Conservation (phyloP, 1,140 invertebrate species). For the Aphelenchoides fujianensis region DNA sequence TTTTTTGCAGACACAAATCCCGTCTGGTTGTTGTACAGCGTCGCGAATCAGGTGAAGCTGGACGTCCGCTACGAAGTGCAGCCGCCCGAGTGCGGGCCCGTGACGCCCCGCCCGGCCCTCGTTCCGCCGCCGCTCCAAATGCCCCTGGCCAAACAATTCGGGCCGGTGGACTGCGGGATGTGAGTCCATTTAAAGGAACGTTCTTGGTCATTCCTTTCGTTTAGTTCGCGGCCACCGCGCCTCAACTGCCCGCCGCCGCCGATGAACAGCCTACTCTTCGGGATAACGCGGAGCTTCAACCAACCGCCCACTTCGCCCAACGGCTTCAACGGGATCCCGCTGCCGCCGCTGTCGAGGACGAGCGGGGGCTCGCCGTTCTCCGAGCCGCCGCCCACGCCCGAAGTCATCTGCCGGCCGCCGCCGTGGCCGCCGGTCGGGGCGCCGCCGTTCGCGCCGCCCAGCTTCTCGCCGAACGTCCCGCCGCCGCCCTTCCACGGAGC, state of each 20-base stretch:
- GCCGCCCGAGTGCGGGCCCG: background rate
- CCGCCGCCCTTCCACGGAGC: background rate
- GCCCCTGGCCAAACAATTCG: background rate
- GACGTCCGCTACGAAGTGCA: conserved; percentile 16
- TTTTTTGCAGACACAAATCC: conserved; percentile 57
- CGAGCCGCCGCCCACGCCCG: background rate
- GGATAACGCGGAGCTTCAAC: background rate
- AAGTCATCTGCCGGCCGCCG: background rate
- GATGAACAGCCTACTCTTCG: background rate
- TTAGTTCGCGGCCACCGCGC: too few relatives aligned
- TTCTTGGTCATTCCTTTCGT: too few relatives aligned
- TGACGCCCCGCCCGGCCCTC: background rate
- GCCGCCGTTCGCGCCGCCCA: background rate
- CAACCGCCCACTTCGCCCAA: background rate
- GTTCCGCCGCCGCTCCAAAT: conserved; percentile 10
- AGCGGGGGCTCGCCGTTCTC: background rate
- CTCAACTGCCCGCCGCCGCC: background rate
- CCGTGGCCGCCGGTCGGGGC: background rate
- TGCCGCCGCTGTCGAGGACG: background rate
- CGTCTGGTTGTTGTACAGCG: conserved; percentile 56
- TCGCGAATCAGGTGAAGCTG: conserved; percentile 40
- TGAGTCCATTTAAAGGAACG: too few relatives aligned
- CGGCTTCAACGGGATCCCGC: background rate
- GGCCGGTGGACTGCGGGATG: background rate
- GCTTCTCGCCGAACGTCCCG: background rate